phyloP scores from a whole-genome alignment of 2,888 invertebrate genomes.

The Perdita meconis region DNA sequence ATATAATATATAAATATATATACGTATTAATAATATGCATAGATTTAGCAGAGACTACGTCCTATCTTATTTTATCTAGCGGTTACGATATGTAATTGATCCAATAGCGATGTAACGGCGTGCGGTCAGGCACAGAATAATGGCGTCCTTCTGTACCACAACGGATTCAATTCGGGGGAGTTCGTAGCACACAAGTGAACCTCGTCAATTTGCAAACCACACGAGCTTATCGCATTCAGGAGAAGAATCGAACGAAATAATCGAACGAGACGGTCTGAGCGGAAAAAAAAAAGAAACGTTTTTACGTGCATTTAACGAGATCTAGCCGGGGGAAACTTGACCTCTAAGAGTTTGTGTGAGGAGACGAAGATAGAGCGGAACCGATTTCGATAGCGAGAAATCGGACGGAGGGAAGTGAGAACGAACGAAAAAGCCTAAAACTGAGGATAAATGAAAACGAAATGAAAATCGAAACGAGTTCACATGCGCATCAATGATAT shows the following conservation, averaged over 20 bases:
- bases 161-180: slow-evolving; percentile 82
- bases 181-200: slow-evolving; percentile 69
- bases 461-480: slow-evolving; percentile 56
- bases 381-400: neutral
- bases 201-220: slow-evolving; percentile 67
- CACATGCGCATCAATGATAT: slow-evolving; percentile 67
- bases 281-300: slow-evolving; percentile 11
- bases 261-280: slow-evolving; percentile 31
- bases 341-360: slow-evolving; percentile 4
- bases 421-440: neutral
- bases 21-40: slow-evolving; percentile 39
- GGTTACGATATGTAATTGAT: slow-evolving; percentile 57
- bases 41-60: slow-evolving; percentile 53
- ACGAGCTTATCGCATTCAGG: slow-evolving; percentile 71
- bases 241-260: slow-evolving; percentile 24
- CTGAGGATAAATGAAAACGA: too few species aligned
- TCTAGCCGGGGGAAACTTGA: slow-evolving; percentile 4
- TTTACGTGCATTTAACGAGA: slow-evolving; percentile 7
- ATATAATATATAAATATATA: slow-evolving; percentile 11
- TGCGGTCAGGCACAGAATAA: slow-evolving; percentile 56
- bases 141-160: slow-evolving; percentile 54
- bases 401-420: neutral
- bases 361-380: slow-evolving; percentile 36
- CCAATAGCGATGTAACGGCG: slow-evolving; percentile 58
- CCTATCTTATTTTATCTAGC: slow-evolving; percentile 58